Base-by-base conservation (phyloP, 2,888 invertebrate genomes). In the Cerastis leucographa region DNA sequence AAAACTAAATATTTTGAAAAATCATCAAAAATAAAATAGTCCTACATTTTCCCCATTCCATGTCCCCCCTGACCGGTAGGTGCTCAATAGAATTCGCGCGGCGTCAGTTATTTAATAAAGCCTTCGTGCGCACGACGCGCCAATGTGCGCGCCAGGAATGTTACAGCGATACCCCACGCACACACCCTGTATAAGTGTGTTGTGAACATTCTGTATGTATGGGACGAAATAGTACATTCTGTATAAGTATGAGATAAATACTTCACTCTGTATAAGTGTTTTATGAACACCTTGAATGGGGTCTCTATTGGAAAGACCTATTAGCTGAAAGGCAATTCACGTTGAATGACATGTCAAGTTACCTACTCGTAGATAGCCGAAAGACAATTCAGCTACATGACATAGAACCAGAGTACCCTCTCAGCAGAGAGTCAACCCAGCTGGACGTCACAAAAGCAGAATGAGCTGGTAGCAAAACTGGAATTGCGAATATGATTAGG, bases 51-150 rank as follows among this genome's bases (percentile, higher is more conserved):
- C 29, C 68, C 2, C 8, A 25, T 4, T 42, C 68, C 35, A 83
- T 80, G 54, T 25, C 4, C 80, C 80, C 46, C 78, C 69, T 1
- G 11, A 76, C 22, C 61, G 44, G 49, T 76, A 71, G 74, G 51
- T 68, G 66, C 71, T 80, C 78, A 72, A 78, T 80, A 81, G 87
- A 87, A 83, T 85, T 83, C 81, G 70, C 78, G 35, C 66, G 74
- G 68, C 84, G 85, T 75, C 79, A 88, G 86, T 81, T 88, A 89
- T 89, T 89, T 89, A 89, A 89, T 89, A 89, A 88, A 85, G 83
- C 19, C 74, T 68, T 56, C 25, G 19, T 44, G 62, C 72, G 78
- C 68, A 49, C 46, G 72, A 83, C 83, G 80, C 71, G 71, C 35
- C 83, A 5, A 68, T 74, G 71, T 72, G 75, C 80, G 59, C 71